Evolutionary conservation across 2,888 invertebrate species (phyloP).

Genomic region (Lasioglossum leucozonium): DNA sequence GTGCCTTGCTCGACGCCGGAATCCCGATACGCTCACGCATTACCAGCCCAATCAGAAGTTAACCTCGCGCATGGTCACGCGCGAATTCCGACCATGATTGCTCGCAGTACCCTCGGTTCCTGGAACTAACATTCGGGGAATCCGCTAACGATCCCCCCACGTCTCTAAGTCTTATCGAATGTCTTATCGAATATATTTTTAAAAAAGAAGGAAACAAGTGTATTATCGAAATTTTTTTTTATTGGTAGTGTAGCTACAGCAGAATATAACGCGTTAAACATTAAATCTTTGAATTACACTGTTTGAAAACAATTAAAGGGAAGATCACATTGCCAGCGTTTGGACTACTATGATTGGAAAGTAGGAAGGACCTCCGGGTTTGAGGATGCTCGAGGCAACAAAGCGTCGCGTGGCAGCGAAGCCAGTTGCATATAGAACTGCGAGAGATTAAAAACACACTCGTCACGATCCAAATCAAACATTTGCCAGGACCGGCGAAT

Average conservation of each 20-base stretch:
- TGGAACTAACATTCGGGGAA: slow-evolving; percentile 35
- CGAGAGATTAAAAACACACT: slow-evolving; percentile 47
- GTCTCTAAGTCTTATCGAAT: slow-evolving; percentile 9
- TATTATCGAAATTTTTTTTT: too few species aligned
- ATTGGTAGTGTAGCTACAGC: too few species aligned
- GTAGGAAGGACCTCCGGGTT: not conserved
- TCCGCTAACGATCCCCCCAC: slow-evolving; percentile 21
- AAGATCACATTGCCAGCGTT: too few species aligned
- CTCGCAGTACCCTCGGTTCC: slow-evolving; percentile 14
- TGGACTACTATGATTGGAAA: not conserved
- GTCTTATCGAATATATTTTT: slow-evolving; percentile 3
- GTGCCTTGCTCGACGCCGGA: slow-evolving; percentile 1
- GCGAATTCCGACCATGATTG: slow-evolving; percentile 36
- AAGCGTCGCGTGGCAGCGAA: not conserved
- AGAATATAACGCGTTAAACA: too few species aligned
- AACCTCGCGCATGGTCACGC: slow-evolving; percentile 34
- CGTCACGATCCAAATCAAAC: slow-evolving; percentile 29
- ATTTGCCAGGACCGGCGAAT: slow-evolving; percentile 26
- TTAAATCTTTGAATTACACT: too few species aligned
- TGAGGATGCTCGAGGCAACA: not conserved
- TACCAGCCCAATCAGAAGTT: slow-evolving; percentile 33
- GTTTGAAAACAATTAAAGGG: too few species aligned
- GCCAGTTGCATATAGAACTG: slow-evolving; percentile 2
- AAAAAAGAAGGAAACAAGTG: not conserved
- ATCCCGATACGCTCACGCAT: slow-evolving; percentile 32